Base-by-base conservation (phyloP, 1,140 invertebrate species). In the Nymphalis io region DNA sequence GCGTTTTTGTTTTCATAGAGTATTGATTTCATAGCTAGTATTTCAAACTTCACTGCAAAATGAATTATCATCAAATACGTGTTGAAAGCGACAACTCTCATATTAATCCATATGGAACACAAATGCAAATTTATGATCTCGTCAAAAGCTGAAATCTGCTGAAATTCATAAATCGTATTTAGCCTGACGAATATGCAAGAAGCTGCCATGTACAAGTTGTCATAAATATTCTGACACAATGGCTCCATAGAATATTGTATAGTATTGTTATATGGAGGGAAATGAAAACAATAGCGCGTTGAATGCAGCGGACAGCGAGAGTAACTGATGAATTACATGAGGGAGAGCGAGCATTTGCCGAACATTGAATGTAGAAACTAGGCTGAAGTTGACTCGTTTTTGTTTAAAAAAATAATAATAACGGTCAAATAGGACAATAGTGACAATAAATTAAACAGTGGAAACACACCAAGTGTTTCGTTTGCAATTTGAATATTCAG, bases 301-400 rank as follows among this genome's bases (percentile, higher is more conserved):
- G 70, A 75, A 75, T 73, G 60, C 55, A 58, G 64, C 63, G 74
- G 67, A 73, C 70, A 69, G 65, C 57, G 53, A 23, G 61, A 60
- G 61, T 71, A 27, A 68, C 62, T 75, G 74, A 75, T 75, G 74
- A 73, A 75, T 75, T 71, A 64, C 74, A 72, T 75, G 63, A 46
- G 64, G 27, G 63, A 48, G 57, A 65, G n/a, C n/a, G 62, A 65
- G 16, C 59, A 23, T 67, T 72, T 48, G 64, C 64, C 64, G 48
- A 72, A 67, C 64, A 67, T 67, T 72, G 46, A 33, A 68, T 61
- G 21, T 61, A 68, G 66, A 62, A 71, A 71, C 69, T 71, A 60
- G 64, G 64, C 51, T 71, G 59, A 18, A 57, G 58, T 60, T 61
- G 48, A 46, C 21, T n/a, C 10, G 15, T 62, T 61, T 58, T 66